Percentiles rank a stretch among this genome's conserved stretches.
These are phyloP conservation scores for Rhabdophis nuchalis DNA, from an alignment of 2,797 vertebrate species.

Conservation along the genomic window DNA sequence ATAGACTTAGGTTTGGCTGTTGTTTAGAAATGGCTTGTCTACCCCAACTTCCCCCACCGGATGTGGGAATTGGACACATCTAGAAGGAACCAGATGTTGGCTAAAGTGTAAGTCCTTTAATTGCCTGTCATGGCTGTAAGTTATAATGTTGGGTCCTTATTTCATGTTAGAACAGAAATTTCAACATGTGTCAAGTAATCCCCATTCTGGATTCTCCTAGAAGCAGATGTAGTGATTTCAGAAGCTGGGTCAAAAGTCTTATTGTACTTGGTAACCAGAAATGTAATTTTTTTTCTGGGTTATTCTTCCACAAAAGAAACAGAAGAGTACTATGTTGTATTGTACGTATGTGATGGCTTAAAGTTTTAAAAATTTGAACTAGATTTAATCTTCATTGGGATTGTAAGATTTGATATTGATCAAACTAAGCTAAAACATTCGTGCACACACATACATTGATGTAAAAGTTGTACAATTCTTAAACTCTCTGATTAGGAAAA, in stretches of 20 bases:
- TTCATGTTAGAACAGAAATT: neutral
- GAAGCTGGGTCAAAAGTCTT: neutral
- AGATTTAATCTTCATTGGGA: neutral
- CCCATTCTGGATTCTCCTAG: too few relatives aligned
- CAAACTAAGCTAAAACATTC: neutral
- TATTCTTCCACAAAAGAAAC: neutral
- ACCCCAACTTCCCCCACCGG: neutral
- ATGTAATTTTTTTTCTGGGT: neutral
- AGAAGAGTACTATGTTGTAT: neutral
- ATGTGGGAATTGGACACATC: neutral
- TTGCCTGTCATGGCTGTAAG: neutral
- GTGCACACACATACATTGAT: neutral
- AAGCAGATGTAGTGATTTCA: neutral
- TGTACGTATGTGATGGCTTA: neutral
- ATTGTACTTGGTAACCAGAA: neutral
- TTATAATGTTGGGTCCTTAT: neutral
- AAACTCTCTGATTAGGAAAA: neutral
- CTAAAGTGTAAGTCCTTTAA: neutral
- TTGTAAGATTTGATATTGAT: neutral
- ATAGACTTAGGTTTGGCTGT: neutral
- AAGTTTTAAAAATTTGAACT: neutral
- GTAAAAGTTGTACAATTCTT: neutral
- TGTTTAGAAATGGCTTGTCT: neutral
- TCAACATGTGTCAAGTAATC: neutral
- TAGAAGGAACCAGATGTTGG: neutral